A percentile compares a stretch with the other conserved stretches of the same genome.
Evolutionary conservation across 2,888 invertebrate genomes (phyloP).

Genomic region (Smittia sp.): DNA sequence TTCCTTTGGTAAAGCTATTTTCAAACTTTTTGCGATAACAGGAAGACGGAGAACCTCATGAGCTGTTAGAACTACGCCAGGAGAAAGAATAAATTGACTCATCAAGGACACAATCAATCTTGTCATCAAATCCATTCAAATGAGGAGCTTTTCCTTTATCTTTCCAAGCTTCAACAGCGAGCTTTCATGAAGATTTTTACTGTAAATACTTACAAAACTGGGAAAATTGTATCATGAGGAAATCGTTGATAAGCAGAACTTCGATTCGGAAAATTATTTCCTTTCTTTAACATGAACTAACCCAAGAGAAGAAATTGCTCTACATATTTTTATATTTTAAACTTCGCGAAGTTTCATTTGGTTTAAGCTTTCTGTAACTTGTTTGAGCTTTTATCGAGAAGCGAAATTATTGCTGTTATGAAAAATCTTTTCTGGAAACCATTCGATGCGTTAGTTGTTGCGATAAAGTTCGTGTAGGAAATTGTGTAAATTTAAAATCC

Average conservation of each 20-base stretch:
- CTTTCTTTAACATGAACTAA: not conserved
- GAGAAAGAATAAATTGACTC: constrained; percentile 51
- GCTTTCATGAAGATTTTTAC: not conserved
- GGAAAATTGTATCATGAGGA: too few species aligned
- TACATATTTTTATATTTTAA: too few species aligned
- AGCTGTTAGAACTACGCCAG: constrained; percentile 62
- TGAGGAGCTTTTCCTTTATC: not conserved
- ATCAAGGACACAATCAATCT: constrained; percentile 13
- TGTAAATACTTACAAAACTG: constrained; percentile 15
- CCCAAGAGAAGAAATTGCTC: too few species aligned
- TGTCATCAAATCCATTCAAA: constrained; percentile 3
- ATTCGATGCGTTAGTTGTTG: too few species aligned
- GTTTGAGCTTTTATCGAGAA: too few species aligned
- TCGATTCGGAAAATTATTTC: too few species aligned
- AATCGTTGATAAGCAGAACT: too few species aligned
- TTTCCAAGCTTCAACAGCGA: not conserved
- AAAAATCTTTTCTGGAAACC: too few species aligned
- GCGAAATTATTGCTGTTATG: too few species aligned
- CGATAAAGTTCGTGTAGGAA: not conserved
- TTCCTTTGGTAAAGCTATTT: too few species aligned
- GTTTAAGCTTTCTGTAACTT: too few species aligned
- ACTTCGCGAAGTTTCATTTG: too few species aligned
- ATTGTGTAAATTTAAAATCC: not conserved
- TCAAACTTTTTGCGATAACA: constrained; percentile 43
- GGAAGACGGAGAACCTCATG: constrained; percentile 60